Base-by-base conservation (phyloP, 2,888 invertebrate species). In the Calliopum simillimum region DNA sequence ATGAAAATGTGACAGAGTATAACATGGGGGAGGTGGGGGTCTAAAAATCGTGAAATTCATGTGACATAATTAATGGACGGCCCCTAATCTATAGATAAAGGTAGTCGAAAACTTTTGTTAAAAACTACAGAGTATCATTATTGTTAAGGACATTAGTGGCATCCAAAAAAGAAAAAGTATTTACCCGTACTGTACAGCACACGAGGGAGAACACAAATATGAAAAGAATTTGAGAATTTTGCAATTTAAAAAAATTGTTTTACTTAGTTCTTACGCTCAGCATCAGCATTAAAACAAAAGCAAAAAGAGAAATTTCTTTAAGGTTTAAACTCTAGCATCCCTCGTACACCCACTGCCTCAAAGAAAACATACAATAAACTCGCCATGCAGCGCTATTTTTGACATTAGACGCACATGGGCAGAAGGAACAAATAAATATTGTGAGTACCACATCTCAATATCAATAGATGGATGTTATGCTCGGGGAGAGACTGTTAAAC, bases 261-360 rank as follows among this genome's bases (percentile, higher is more conserved):
- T 33, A 8, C 8, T 33, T 19, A 23, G 13, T 55, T 47, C 16
- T 46, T 33, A 44, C 58, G 33, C 67, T 58, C 68, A 21, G 5
- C 68, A 55, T 4, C 71, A 69, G 70, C 72, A 79, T 76, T 75
- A 73, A 72, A 76, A 78, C 71, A 78, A 76, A 77, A 78, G 78
- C 68, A n/a, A n/a, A n/a, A n/a, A n/a, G n/a, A 71, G 55, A 43
- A 46, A 14, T 11, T 53, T 44, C 53, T n/a, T 63, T 44, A n/a
- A n/a, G n/a, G n/a, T n/a, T n/a, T n/a, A 8, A 33, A 33, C 70
- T 55, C 23, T 44, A 44, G 13, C 56, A 4, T 12, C 49, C 53
- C 16, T 13, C 21, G 23, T 16, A 58, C 21, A 25, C 41, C 58
- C 41, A 16, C 46, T 58, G 3, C 13, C 56, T 46, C 51, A 46